Base-by-base conservation (phyloP, 2,888 invertebrate species). In the Agonopterix alstromeriana region DNA sequence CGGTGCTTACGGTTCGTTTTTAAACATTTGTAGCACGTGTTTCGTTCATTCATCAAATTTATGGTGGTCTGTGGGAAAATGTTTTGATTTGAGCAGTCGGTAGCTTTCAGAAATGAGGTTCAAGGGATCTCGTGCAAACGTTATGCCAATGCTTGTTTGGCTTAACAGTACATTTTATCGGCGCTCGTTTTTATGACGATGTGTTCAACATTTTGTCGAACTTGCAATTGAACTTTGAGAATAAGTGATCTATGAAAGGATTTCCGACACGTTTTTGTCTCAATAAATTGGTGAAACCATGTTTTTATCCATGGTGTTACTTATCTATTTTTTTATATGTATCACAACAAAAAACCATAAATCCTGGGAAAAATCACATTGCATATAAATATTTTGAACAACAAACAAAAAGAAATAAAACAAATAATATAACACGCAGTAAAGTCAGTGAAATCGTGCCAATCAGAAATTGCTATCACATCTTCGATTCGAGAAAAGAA, bases 11-110 rank as follows among this genome's bases (percentile, higher is more conserved):
- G 78, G 79, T 77, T 74, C 76, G 77, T 81, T 87, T 88, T 87
- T 84, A 84, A 87, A 86, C 85, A 80, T 82, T 83, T 75, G 85
- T 82, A 86, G 84, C 88, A 86, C 87, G 86, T 87, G 88, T 85
- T 86, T 79, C 71, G 82, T 86, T 83, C 87, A 87, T 88, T 88
- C 87, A 88, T 88, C 86, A 86, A 81, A 83, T 87, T 88, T 84
- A 88, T 86, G 84, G 84, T 80, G 74, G 66, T 76, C 74, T 78
- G 85, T 85, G 86, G 82, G 86, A 81, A 86, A 78, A 79, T 81
- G 82, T 82, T 85, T 82, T 80, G 79, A 73, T 86, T 77, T 76
- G 71, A 61, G 58, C 59, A 64, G 66, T 68, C 60, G 59, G 58
- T 61, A 58, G 67, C 67, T 64, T 63, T 67, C 63, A 58, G 62